phyloP scores from a whole-genome alignment of 2,113 vertebrate species.

The Lepisosteus osseus region DNA sequence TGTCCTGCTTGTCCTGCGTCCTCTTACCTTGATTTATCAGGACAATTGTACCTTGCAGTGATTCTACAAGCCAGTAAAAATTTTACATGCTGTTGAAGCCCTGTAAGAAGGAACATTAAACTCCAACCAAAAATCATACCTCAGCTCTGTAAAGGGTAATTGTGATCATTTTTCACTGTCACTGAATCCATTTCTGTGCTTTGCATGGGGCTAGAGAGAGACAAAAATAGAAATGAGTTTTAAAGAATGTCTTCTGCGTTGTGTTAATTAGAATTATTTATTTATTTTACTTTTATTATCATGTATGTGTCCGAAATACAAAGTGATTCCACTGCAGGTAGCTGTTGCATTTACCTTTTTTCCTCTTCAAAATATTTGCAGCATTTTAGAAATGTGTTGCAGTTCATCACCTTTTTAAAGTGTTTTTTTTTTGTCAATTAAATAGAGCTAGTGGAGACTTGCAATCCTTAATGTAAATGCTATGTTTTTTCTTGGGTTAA shows the following conservation, averaged over 20 bases:
- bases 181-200: neutral
- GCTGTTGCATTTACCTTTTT: constrained; percentile 18
- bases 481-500: constrained; percentile 25
- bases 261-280: neutral
- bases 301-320: neutral
- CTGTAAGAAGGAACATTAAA: too few species aligned
- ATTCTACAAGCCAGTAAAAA: too few species aligned
- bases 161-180: too few species aligned
- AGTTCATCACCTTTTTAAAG: constrained; percentile 26
- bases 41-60: too few species aligned
- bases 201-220: constrained; percentile 8
- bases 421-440: constrained; percentile 19
- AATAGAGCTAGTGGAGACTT: constrained; percentile 29
- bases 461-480: constrained; percentile 14
- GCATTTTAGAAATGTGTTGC: constrained; percentile 19
- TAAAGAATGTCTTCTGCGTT: neutral
- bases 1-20: neutral
- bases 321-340: constrained; percentile 9
- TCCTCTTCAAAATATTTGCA: constrained; percentile 41
- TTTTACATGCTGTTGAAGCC: too few species aligned
- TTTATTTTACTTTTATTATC: neutral
- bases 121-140: too few species aligned
- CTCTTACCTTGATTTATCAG: neutral
- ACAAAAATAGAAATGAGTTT: constrained; percentile 15
- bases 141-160: too few species aligned